phyloP scores from a whole-genome alignment of 2,888 invertebrate genomes.

The Xanthorhoe designata region DNA sequence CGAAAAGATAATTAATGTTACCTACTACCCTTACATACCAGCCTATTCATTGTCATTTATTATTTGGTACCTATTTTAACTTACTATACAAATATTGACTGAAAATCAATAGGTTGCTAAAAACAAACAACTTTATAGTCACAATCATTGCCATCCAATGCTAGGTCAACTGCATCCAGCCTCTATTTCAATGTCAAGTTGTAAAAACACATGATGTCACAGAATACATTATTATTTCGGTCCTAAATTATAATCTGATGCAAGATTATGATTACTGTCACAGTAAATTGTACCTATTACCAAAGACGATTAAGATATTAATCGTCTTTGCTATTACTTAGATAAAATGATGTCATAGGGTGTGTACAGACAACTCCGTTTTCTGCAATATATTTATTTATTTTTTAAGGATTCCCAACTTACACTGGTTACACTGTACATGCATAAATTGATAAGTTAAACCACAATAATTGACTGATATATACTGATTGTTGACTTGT shows the following conservation, averaged over 20 bases:
- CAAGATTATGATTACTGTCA: not conserved
- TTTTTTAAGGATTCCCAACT: too few relatives aligned
- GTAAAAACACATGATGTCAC: conserved; percentile 5
- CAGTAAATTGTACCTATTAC: too few relatives aligned
- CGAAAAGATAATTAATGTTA: not conserved
- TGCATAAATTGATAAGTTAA: too few relatives aligned
- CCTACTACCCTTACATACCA: not conserved
- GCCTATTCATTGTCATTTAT: not conserved
- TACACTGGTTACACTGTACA: too few relatives aligned
- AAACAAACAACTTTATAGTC: not conserved
- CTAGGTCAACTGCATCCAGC: conserved; percentile 24
- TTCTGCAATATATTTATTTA: too few relatives aligned
- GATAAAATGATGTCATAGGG: conserved; percentile 16
- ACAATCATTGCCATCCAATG: not conserved
- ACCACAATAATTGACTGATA: too few relatives aligned
- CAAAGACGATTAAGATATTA: too few relatives aligned
- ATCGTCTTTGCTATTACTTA: conserved; percentile 12
- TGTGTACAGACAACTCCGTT: conserved; percentile 14
- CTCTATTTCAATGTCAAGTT: conserved; percentile 24
- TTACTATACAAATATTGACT: not conserved
- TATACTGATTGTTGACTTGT: not conserved
- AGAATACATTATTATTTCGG: not conserved
- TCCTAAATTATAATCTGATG: conserved; percentile 2
- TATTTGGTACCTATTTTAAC: not conserved
- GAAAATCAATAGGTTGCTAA: not conserved